A percentile compares a stretch with the other conserved stretches of the same genome.
These are phyloP conservation scores for Perodicticus potto DNA, from an alignment of 2,797 vertebrate genomes.

Conservation along the genomic window DNA sequence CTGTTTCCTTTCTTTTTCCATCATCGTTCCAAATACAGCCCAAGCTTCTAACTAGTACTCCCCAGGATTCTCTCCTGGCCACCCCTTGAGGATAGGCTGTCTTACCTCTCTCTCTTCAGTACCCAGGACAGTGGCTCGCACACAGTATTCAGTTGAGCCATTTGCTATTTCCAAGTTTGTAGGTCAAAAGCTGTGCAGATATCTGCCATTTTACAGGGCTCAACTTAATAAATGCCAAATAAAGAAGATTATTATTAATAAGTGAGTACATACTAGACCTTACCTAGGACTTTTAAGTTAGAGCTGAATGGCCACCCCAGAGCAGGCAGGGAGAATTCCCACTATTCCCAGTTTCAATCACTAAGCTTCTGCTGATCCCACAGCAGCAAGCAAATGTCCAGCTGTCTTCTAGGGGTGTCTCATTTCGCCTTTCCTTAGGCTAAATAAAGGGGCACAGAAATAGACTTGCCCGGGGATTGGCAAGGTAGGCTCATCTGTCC, in stretches of 20 bases:
- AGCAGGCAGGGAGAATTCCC: background rate
- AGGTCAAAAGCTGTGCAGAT: background rate
- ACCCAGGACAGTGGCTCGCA: background rate
- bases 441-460: background rate
- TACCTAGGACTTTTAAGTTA: background rate
- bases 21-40: too few relatives aligned
- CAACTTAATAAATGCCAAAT: background rate
- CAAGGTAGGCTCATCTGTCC: background rate
- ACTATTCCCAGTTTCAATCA: background rate
- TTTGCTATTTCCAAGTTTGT: accelerated
- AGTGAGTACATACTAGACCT: background rate
- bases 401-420: background rate
- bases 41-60: background rate
- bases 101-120: background rate
- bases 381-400: too few relatives aligned
- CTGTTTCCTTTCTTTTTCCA: background rate
- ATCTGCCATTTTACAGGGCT: background rate
- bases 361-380: background rate
- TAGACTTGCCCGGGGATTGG: background rate
- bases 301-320: background rate
- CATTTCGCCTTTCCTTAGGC: background rate
- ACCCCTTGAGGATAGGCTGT: background rate
- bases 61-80: background rate
- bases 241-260: too few relatives aligned
- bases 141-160: background rate